phyloP scores from a whole-genome alignment of 2,113 vertebrate species.

The Suncus etruscus region DNA sequence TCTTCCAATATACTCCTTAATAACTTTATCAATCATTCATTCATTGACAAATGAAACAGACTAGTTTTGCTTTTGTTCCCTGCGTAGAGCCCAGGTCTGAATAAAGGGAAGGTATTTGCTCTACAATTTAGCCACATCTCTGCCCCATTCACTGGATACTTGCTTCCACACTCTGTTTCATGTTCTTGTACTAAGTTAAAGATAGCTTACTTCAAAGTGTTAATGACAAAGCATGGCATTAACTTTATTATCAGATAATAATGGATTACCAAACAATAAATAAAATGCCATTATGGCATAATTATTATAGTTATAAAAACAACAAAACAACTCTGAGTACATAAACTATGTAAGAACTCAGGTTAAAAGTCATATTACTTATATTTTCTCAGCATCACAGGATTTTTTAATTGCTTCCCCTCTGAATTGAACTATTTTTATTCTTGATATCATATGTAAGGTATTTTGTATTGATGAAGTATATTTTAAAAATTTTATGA shows the following conservation, averaged over 20 bases:
- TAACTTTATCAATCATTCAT: too few relatives aligned
- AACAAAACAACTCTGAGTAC: not conserved
- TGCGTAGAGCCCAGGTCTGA: too few relatives aligned
- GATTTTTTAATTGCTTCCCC: slow-evolving; percentile 4
- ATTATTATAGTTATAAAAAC: slow-evolving; percentile 33
- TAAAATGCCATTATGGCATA: not conserved
- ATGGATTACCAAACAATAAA: not conserved
- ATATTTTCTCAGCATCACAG: not conserved
- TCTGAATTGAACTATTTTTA: not conserved
- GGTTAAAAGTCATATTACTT: not conserved
- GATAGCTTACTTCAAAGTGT: not conserved
- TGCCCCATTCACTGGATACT: too few relatives aligned
- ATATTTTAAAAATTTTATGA: not conserved
- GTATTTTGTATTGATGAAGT: not conserved
- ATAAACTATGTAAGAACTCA: not conserved
- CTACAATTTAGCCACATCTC: too few relatives aligned
- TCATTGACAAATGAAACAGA: too few relatives aligned
- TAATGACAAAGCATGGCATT: not conserved
- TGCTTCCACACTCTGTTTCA: not conserved
- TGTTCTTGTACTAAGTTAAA: not conserved
- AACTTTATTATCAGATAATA: too few relatives aligned
- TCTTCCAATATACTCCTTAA: too few relatives aligned
- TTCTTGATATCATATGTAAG: not conserved
- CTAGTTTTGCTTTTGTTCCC: too few relatives aligned
- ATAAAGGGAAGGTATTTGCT: too few relatives aligned